These are phyloP conservation scores for Adoxophyes honmai DNA, from an alignment of 1,140 invertebrate genomes.

Conservation along the genomic window DNA sequence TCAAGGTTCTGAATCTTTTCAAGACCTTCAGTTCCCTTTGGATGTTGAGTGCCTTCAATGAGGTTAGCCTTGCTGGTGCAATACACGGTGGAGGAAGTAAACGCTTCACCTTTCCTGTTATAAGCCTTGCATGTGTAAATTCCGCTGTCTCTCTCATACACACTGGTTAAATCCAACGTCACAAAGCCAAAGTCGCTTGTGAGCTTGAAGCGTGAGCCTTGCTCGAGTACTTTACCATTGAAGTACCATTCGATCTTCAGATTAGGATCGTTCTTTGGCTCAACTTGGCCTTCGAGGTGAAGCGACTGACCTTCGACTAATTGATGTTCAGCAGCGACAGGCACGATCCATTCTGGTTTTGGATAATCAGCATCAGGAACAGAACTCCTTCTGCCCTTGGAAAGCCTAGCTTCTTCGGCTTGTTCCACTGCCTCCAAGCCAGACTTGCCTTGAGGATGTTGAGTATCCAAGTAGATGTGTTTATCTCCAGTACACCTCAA, in stretches of 20 bases:
- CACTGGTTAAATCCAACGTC: conserved; percentile 91
- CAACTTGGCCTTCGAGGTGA: conserved; percentile 94
- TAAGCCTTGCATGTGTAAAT: conserved; percentile 94
- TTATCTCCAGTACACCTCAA: conserved; percentile 88
- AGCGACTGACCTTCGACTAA: conserved; percentile 94
- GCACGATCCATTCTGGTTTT: conserved; percentile 93
- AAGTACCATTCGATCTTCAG: conserved; percentile 97
- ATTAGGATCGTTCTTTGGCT: conserved; percentile 97
- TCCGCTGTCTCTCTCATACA: conserved; percentile 95
- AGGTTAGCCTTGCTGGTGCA: conserved; percentile 89
- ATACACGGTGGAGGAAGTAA: conserved; percentile 92
- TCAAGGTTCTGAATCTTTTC: conserved; percentile 94
- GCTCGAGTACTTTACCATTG: conserved; percentile 91
- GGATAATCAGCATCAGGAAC: conserved; percentile 86
- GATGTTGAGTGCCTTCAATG: conserved; percentile 94
- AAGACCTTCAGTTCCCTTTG: conserved; percentile 93
- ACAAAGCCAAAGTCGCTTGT: conserved; percentile 96
- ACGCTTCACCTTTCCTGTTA: conserved; percentile 92
- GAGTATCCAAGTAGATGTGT: conserved; percentile 89
- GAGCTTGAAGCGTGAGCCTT: conserved; percentile 91
- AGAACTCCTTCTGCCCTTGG: conserved; percentile 81
- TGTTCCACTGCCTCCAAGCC: conserved; percentile 92
- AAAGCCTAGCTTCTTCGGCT: conserved; percentile 86
- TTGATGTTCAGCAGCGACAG: conserved; percentile 87
- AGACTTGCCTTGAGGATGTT: conserved; percentile 92